These are phyloP conservation scores for Siderastrea radians DNA, from an alignment of 92 coral and sea anemone genomes.

Conservation along the genomic window DNA sequence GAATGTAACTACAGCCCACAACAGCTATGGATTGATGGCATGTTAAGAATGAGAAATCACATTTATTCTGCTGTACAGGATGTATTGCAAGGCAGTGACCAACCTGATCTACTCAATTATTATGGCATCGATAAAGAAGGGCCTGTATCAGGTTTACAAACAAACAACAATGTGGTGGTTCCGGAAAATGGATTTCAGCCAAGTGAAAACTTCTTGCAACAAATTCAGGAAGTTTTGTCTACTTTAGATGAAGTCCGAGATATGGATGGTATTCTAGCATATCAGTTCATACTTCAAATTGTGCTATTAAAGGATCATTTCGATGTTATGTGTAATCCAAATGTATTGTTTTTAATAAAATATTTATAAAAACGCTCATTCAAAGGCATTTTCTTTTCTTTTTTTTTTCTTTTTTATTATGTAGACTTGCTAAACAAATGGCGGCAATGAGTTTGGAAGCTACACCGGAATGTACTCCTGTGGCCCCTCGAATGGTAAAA, in stretches of 20 bases:
- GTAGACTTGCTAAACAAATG: no score
- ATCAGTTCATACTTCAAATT: slow-evolving; percentile 29
- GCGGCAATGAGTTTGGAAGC: no score
- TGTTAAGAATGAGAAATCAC: slow-evolving; percentile 49
- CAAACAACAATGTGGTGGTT: slow-evolving; percentile 7
- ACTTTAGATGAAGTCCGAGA: background rate
- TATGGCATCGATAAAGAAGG: slow-evolving; percentile 50
- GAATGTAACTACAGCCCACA: slow-evolving; percentile 53
- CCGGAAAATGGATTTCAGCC: slow-evolving; percentile 29
- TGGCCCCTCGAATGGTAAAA: no score
- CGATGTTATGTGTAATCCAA: no score
- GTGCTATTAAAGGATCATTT: background rate
- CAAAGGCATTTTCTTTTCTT: no score
- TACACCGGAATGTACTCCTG: no score
- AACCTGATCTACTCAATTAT: background rate
- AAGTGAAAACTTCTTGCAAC: background rate
- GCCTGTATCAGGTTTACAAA: no score
- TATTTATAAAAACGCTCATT: no score
- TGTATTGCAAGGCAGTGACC: no score
- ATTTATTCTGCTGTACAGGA: slow-evolving; percentile 31
- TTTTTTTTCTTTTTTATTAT: no score
- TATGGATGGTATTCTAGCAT: background rate
- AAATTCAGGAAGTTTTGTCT: no score
- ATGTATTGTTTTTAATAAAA: no score
- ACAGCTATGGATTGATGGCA: slow-evolving; percentile 62